Percentiles rank a stretch among this genome's conserved stretches.
phyloP scores from a whole-genome alignment of 2,797 vertebrate species.

The Lepus oiostolus region DNA sequence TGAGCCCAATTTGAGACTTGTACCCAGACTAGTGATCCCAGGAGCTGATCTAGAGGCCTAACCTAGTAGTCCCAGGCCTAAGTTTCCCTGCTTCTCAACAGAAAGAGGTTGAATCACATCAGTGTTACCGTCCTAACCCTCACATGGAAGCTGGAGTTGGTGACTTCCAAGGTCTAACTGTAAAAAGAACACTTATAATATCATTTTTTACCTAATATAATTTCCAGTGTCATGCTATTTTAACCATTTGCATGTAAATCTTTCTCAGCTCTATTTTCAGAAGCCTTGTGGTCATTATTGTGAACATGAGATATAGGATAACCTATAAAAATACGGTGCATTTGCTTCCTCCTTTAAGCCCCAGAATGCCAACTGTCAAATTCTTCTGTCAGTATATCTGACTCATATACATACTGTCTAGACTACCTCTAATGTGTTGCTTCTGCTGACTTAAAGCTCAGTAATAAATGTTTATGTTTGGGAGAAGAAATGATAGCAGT shows the following conservation, averaged over 20 bases:
- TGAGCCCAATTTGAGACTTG: neutral
- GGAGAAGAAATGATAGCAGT: neutral
- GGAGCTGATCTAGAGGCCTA: neutral
- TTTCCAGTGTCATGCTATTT: conserved; percentile 29
- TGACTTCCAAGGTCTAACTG: neutral
- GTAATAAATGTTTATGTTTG: neutral
- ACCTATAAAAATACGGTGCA: neutral
- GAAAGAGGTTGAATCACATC: neutral
- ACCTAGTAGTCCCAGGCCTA: neutral
- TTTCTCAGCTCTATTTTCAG: conserved; percentile 27
- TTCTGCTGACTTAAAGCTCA: conserved; percentile 9
- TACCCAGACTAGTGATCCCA: neutral
- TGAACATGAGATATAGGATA: neutral
- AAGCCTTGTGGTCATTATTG: neutral
- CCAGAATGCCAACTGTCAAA: neutral
- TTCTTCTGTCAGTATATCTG: neutral
- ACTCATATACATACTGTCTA: neutral
- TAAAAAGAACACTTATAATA: conserved; percentile 11
- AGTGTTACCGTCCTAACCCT: neutral
- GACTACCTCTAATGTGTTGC: neutral
- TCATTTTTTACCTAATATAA: neutral
- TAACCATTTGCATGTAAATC: conserved; percentile 36
- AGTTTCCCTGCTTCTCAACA: neutral
- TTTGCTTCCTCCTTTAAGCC: neutral
- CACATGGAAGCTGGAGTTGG: neutral